Conservation (phyloP, 2,113 vertebrate genomes). For the Myodes glareolus region DNA sequence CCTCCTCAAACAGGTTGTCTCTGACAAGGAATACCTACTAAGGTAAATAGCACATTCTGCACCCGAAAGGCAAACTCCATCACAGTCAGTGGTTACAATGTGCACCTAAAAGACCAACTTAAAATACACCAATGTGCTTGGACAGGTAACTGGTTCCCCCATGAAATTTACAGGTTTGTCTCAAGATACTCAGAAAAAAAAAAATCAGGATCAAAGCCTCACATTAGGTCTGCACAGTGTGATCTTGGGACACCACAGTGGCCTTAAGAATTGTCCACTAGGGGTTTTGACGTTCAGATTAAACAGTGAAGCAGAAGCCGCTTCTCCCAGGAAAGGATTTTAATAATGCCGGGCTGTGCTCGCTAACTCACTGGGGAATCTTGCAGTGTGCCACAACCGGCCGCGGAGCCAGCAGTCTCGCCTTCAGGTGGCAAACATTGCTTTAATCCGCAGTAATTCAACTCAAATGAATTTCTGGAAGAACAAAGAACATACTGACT, state of each 20-base stretch:
- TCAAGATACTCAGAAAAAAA: neutral
- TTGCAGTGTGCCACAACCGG: neutral
- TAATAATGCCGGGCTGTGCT: neutral
- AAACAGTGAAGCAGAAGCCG: neutral
- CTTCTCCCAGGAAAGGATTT: neutral
- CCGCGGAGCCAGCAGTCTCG: neutral
- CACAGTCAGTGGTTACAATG: neutral
- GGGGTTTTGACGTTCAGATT: neutral
- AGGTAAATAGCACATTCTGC: too few species aligned
- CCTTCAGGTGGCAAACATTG: constrained; percentile 1
- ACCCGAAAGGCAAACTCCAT: neutral
- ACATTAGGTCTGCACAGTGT: neutral
- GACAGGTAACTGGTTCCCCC: neutral
- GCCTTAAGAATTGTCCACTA: neutral
- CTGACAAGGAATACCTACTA: neutral
- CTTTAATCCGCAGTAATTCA: constrained; percentile 46
- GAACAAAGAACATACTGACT: constrained; percentile 3
- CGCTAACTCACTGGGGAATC: neutral
- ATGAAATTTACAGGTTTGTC: neutral
- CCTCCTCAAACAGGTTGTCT: neutral
- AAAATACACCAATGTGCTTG: neutral
- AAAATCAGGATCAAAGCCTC: neutral
- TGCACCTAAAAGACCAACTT: constrained; percentile 14
- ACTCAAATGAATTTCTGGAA: constrained; percentile 28
- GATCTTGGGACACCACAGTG: neutral